phyloP scores from a whole-genome alignment of 2,888 invertebrate genomes.

The Cheilosia scutellata region DNA sequence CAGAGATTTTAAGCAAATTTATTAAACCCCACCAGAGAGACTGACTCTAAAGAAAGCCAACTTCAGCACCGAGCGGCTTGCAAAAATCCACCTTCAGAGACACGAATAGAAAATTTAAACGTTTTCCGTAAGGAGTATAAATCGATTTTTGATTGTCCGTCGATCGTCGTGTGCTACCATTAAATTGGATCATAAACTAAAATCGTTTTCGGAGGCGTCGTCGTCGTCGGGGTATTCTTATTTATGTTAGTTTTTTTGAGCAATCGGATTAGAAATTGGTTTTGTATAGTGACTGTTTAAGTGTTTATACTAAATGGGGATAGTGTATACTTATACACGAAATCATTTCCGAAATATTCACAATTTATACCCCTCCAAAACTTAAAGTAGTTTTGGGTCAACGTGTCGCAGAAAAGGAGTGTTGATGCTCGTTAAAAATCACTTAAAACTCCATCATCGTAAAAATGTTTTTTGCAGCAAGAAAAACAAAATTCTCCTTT shows the following conservation, averaged over 20 bases:
- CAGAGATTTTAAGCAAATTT: constrained; percentile 47
- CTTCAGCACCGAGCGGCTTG: background rate
- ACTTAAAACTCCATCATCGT: constrained; percentile 74
- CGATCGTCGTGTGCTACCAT: constrained; percentile 67
- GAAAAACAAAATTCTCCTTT: constrained; percentile 30
- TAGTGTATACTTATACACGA: constrained; percentile 50
- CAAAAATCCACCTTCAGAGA: constrained; percentile 10
- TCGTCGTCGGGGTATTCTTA: background rate
- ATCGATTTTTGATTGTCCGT: constrained; percentile 67
- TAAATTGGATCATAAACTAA: constrained; percentile 69
- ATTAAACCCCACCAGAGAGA: constrained; percentile 22
- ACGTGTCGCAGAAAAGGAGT: constrained; percentile 30
- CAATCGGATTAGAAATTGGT: constrained; percentile 36
- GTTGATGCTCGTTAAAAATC: constrained; percentile 69
- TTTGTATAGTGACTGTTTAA: constrained; percentile 4
- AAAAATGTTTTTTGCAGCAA: constrained; percentile 42
- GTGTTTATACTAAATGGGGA: constrained; percentile 29
- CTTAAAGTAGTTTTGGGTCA: background rate
- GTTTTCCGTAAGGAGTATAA: constrained; percentile 38
- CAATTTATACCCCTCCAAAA: constrained; percentile 25
- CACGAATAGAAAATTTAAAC: constrained; percentile 30
- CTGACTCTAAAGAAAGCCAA: constrained; percentile 11
- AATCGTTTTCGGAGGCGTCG: constrained; percentile 51
- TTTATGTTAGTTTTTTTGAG: background rate
- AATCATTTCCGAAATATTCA: constrained; percentile 48